phyloP scores from a whole-genome alignment of 2,797 vertebrate species.

The Oreonectes daqikongensis region DNA sequence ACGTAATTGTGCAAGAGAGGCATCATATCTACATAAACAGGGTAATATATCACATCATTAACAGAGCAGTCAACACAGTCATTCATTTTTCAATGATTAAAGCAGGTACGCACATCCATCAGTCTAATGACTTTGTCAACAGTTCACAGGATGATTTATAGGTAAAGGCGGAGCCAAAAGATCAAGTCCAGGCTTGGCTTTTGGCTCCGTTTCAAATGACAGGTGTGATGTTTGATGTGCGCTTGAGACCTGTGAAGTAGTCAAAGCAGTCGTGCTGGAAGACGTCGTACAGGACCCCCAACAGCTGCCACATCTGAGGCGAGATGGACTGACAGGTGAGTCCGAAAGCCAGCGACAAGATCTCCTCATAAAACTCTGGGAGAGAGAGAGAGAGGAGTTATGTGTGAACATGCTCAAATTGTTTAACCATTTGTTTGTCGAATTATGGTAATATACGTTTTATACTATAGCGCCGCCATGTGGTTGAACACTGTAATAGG shows the following conservation, averaged over 20 bases:
- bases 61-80: not conserved
- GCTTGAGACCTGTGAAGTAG: constrained; percentile 89
- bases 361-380: constrained; percentile 97
- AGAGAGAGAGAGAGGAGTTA: not conserved
- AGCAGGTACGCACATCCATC: constrained; percentile 19
- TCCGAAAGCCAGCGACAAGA: constrained; percentile 92
- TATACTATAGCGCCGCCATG: constrained; percentile 6
- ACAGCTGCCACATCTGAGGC: constrained; percentile 97
- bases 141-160: constrained; percentile 23
- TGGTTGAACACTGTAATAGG: not conserved
- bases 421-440: not conserved
- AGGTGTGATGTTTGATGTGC: not conserved
- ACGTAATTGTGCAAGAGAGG: constrained; percentile 97
- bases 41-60: constrained; percentile 37
- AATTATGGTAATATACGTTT: not conserved
- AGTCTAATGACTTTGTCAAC: constrained; percentile 23
- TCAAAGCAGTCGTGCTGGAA: constrained; percentile 96
- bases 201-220: not conserved
- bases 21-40: constrained; percentile 90
- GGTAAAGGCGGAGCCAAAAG: not conserved
- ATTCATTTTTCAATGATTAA: constrained; percentile 4
- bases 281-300: constrained; percentile 89
- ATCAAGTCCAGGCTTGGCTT: constrained; percentile 20
- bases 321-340: constrained; percentile 94
- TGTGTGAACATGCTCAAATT: no score